A percentile compares a stretch with the other conserved stretches of the same genome.
Evolutionary conservation across 2,797 vertebrate genomes (phyloP).

Genomic region (Pipistrellus pipistrellus): DNA sequence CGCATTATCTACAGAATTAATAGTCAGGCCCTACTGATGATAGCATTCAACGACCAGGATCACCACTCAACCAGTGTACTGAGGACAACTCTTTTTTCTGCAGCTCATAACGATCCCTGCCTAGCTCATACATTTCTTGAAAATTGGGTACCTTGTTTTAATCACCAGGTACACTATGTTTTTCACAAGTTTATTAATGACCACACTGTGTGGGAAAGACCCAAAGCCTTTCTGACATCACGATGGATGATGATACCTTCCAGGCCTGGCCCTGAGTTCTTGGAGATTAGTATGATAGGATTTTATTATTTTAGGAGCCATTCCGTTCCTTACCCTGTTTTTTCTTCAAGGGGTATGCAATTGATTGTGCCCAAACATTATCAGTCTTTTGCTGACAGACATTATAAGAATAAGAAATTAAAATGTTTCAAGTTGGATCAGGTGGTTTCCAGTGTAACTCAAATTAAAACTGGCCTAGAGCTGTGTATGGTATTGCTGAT

Average conservation of each 20-base stretch:
- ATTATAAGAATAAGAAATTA: conserved; percentile 51
- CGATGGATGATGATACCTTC: conserved; percentile 2
- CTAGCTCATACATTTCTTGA: not conserved
- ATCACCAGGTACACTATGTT: not conserved
- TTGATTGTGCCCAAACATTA: conserved; percentile 44
- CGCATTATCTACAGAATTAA: not conserved
- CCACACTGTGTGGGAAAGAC: not conserved
- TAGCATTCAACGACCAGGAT: not conserved
- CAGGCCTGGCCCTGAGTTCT: not conserved
- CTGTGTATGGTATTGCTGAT: not conserved
- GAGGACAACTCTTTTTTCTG: not conserved
- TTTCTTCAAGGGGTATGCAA: not conserved
- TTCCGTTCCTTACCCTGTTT: conserved; percentile 18
- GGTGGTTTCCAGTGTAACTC: not conserved
- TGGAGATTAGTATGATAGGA: conserved; percentile 19
- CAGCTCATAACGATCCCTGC: not conserved
- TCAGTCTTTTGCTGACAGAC: conserved; percentile 60
- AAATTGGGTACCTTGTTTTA: not conserved
- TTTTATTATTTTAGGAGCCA: conserved; percentile 60
- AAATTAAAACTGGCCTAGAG: not conserved
- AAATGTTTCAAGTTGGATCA: conserved; percentile 20
- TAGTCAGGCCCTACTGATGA: not conserved
- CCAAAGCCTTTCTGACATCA: conserved; percentile 50
- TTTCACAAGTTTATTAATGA: conserved; percentile 41
- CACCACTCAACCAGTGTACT: not conserved